Conservation (phyloP, 2,797 vertebrate genomes). For the Acanthurus tractus region DNA sequence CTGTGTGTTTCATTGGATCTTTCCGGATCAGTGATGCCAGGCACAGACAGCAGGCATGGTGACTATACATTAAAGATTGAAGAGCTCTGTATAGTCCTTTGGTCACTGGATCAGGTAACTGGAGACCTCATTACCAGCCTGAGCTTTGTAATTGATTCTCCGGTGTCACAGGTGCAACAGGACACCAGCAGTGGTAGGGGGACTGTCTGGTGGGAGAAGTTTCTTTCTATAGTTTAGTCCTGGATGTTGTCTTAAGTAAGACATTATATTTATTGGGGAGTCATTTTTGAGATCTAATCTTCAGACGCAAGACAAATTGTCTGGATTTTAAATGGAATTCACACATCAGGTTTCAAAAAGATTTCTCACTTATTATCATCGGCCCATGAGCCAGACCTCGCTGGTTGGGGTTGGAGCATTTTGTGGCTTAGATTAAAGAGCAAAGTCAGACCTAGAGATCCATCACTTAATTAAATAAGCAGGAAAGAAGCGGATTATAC, state of each 20-base stretch:
- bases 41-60: slow-evolving; percentile 14
- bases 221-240: neutral
- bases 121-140: slow-evolving; percentile 84
- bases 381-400: neutral
- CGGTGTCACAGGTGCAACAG: slow-evolving; percentile 70
- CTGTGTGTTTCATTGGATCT: slow-evolving; percentile 7
- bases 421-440: neutral
- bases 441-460: slow-evolving; percentile 25
- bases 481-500: slow-evolving; percentile 5
- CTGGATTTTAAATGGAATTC: slow-evolving; percentile 12
- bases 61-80: slow-evolving; percentile 82
- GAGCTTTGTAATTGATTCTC: slow-evolving; percentile 84
- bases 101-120: slow-evolving; percentile 77
- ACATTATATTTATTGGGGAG: neutral
- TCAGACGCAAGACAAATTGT: neutral
- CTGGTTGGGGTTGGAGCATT: slow-evolving; percentile 3
- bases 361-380: neutral
- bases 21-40: slow-evolving; percentile 7
- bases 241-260: slow-evolving; percentile 15
- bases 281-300: slow-evolving; percentile 8
- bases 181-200: slow-evolving; percentile 58
- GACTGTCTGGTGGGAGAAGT: slow-evolving; percentile 24
- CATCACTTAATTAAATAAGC: slow-evolving; percentile 11
- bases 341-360: neutral
- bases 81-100: slow-evolving; percentile 66